These are phyloP conservation scores for Nesoenas mayeri DNA, from an alignment of 2,113 vertebrate genomes.

Conservation along the genomic window DNA sequence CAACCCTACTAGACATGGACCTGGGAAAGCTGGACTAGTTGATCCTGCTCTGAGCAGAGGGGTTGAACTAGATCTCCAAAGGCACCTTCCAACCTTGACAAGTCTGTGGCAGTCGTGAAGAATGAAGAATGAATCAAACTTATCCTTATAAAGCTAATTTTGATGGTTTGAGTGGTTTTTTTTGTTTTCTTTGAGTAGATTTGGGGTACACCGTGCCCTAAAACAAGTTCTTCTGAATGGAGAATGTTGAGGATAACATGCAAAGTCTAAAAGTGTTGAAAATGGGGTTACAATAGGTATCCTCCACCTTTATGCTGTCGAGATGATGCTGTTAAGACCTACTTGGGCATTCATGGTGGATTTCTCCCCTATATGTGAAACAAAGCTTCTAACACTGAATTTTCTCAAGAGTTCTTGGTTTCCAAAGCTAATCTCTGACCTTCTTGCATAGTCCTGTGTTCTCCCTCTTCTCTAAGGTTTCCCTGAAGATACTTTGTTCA, in stretches of 20 bases:
- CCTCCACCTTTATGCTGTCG: background rate
- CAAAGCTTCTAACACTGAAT: background rate
- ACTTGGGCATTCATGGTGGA: background rate
- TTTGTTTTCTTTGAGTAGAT: background rate
- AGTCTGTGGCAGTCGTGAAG: background rate
- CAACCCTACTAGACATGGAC: background rate
- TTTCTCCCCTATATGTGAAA: background rate
- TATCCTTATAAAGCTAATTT: background rate
- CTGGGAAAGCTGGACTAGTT: background rate
- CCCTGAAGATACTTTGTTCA: background rate
- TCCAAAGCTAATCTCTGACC: background rate
- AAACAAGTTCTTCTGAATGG: background rate
- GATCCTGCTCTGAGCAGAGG: too few relatives aligned
- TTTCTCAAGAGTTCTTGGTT: background rate
- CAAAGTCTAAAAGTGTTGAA: fast-evolving
- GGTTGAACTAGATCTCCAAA: background rate
- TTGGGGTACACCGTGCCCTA: background rate
- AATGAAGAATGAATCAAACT: background rate
- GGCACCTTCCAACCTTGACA: background rate
- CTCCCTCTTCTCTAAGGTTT: background rate
- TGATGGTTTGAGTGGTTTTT: background rate
- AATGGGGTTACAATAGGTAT: fast-evolving
- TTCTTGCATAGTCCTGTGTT: background rate
- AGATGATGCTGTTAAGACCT: background rate
- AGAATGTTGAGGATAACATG: background rate